Conservation (phyloP, 2,888 invertebrate species). For the Tanypteryx hageni region DNA sequence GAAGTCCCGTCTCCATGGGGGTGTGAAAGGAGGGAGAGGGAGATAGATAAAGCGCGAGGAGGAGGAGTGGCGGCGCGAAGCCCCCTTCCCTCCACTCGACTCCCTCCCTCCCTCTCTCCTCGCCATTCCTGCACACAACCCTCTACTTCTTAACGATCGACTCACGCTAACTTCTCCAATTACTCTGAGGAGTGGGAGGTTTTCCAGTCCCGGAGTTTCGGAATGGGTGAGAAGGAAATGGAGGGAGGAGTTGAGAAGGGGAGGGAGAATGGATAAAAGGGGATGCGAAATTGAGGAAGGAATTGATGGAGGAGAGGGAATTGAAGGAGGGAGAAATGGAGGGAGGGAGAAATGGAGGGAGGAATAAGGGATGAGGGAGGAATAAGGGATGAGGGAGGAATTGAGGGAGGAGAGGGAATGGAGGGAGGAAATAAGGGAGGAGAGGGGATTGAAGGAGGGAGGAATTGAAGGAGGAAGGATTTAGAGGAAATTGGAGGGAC, state of each 20-base stretch:
- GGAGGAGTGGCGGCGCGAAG: too few relatives aligned
- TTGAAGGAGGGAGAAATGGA: not conserved
- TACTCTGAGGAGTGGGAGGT: too few relatives aligned
- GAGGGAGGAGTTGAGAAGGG: not conserved
- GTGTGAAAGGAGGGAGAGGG: too few relatives aligned
- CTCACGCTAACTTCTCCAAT: too few relatives aligned
- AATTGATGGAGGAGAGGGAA: not conserved
- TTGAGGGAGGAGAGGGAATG: too few relatives aligned
- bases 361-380: not conserved
- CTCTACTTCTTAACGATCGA: conserved; percentile 1
- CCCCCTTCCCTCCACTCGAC: too few relatives aligned
- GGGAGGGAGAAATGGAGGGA: not conserved
- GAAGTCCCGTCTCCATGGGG: too few relatives aligned
- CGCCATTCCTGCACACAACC: not conserved
- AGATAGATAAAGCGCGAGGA: too few relatives aligned
- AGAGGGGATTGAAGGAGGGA: not conserved
- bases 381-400: not conserved
- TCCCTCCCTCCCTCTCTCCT: not conserved
- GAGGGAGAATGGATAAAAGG: not conserved
- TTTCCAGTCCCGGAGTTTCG: too few relatives aligned
- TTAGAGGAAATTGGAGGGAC: too few relatives aligned
- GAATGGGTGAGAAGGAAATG: not conserved
- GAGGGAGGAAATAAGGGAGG: not conserved
- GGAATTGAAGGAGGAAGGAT: not conserved
- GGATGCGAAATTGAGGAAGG: not conserved